phyloP scores from a whole-genome alignment of 2,888 invertebrate species.

The Drosophila macrospina region DNA sequence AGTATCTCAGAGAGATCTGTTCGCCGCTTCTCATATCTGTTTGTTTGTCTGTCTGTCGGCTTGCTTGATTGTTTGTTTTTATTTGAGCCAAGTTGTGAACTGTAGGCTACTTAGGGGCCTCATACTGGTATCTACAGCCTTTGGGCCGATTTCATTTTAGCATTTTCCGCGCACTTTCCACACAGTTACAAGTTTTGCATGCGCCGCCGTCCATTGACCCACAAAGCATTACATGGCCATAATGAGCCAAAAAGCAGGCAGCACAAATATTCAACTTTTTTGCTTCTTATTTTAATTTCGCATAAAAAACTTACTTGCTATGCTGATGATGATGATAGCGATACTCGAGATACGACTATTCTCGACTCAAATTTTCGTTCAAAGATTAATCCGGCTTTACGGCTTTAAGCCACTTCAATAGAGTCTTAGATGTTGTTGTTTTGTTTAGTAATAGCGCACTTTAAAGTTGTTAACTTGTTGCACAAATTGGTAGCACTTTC shows the following conservation, averaged over 20 bases:
- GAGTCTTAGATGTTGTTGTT: conserved; percentile 3
- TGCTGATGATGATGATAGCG: conserved; percentile 1
- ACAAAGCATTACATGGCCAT: conserved; percentile 39
- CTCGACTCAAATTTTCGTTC: background rate
- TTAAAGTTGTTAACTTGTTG: conserved; percentile 65
- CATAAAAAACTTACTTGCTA: conserved; percentile 40
- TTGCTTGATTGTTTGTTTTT: conserved; percentile 12
- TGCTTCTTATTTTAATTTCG: conserved; percentile 36
- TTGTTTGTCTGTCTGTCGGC: conserved; percentile 2
- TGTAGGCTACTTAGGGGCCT: conserved; percentile 16
- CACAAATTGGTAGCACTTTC: conserved; percentile 49
- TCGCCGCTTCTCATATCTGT: conserved; percentile 6
- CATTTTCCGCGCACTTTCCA: conserved; percentile 25
- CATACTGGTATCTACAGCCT: conserved; percentile 5
- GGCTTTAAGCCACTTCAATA: conserved; percentile 1
- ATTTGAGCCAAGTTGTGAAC: conserved; percentile 8
- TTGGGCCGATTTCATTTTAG: conserved; percentile 2
- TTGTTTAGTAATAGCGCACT: conserved; percentile 31
- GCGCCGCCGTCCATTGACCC: conserved; percentile 55
- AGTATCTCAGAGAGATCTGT: conserved; percentile 7
- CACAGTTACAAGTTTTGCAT: conserved; percentile 26
- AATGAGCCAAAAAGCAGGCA: conserved; percentile 52
- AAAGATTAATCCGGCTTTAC: conserved; percentile 13
- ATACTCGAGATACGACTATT: conserved; percentile 2
- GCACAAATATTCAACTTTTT: conserved; percentile 37